A percentile compares a stretch with the other conserved stretches of the same genome.
phyloP scores from a whole-genome alignment of 1,140 invertebrate genomes.

The Trachymyrmex cornetzi region DNA sequence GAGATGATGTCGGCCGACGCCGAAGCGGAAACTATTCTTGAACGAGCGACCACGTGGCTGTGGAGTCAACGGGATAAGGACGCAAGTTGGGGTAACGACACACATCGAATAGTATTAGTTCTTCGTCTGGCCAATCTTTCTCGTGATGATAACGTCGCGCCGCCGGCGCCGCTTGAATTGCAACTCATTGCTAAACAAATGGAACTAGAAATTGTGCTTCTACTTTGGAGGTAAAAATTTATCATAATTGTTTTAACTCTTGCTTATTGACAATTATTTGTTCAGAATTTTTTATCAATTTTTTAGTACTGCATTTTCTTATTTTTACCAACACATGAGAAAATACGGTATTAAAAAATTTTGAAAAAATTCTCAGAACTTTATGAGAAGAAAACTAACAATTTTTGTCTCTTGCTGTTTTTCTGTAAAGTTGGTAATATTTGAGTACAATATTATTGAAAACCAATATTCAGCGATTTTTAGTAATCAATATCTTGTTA shows the following conservation, averaged over 20 bases:
- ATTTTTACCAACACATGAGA: no score
- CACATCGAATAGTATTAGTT: constrained; percentile 90
- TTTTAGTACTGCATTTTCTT: no score
- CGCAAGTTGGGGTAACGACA: constrained; percentile 93
- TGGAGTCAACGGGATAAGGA: constrained; percentile 90
- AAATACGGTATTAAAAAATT: no score
- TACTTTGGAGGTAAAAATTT: constrained; percentile 91
- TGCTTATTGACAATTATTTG: neutral
- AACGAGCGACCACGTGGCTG: constrained; percentile 90
- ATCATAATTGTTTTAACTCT: neutral
- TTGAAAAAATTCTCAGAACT: no score
- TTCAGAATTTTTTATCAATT: no score
- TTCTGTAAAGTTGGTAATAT: no score
- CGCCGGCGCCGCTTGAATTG: constrained; percentile 89
- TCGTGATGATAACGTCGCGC: constrained; percentile 84
- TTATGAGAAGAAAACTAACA: no score
- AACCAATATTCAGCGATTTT: no score
- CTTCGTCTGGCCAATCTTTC: constrained; percentile 85
- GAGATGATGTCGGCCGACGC: constrained; percentile 66
- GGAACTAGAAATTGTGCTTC: constrained; percentile 93
- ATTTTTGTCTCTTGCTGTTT: no score
- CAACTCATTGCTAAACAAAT: constrained; percentile 93
- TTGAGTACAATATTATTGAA: no score
- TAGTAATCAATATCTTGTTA: no score
- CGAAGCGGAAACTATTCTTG: constrained; percentile 83